Base-by-base conservation (phyloP, 2,113 vertebrate species). In the Fulmarus glacialis region DNA sequence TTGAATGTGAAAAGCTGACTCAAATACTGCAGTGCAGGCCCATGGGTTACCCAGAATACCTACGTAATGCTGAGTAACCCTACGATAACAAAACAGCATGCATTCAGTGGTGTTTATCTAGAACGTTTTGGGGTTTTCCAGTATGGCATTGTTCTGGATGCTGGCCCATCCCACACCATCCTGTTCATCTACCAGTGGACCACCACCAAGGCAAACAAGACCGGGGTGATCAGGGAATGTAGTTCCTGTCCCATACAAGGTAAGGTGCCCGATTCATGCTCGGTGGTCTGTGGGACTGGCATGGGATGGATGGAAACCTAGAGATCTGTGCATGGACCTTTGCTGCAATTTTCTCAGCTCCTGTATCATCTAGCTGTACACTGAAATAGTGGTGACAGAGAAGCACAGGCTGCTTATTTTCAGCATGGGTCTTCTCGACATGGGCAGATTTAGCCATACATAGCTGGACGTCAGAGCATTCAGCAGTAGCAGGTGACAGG, bases 131-230 rank as follows among this genome's bases (percentile, higher is more conserved):
- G 72, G 2, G 5, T 95, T 95, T 95, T 95, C 36, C 87, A 97
- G 97, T 95, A 97, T 32, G 82, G 78, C 36, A 72, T 97, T 77
- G 66, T 97, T 56, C 71, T 97, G 95, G 96, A 97, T 42, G 90
- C 90, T 38, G 90, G 92, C 62, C 87, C 95, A 50, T 93, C 96
- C 62, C 92, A 0, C 78, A 92, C 82, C 48, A 73, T 73, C 87
- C 87, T 97, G 11, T 68, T 96, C 95, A 42, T 96, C 79, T 97
- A 97, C 82, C 90, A 97, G 74, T 97, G 97, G 96, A 94, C 81
- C 81, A 47, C 87, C 62, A 82, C 3, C 87, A 73, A 77, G 32
- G 87, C 74, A 56, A 86, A 73, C 53, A 62, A 82, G 62, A 97
- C 97, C 0, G 66, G 97, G 48, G 87, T 97, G 78, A 97, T 97